These are phyloP conservation scores for Tinea pellionella DNA, from an alignment of 2,888 invertebrate species.

Conservation along the genomic window DNA sequence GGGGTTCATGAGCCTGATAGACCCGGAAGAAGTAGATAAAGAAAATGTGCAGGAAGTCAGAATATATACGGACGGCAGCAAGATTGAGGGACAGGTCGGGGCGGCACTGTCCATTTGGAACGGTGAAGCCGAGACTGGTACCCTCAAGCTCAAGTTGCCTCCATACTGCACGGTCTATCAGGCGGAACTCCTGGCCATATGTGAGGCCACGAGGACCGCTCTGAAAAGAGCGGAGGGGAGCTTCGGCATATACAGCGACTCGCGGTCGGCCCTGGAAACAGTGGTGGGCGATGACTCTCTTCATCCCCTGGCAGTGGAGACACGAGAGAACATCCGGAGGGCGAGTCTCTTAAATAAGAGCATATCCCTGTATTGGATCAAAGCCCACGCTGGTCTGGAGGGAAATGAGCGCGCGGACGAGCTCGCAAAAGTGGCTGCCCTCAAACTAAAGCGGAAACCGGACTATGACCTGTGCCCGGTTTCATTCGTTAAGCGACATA, in stretches of 20 bases:
- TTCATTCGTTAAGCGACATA: slow-evolving; percentile 6
- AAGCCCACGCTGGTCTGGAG: slow-evolving; percentile 13
- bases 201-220: not conserved
- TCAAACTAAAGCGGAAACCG: not conserved
- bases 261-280: slow-evolving; percentile 12
- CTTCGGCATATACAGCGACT: slow-evolving; percentile 13
- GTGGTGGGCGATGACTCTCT: not conserved
- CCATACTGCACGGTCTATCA: slow-evolving; percentile 14
- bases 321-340: not conserved
- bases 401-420: slow-evolving; percentile 17
- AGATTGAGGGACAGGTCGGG: slow-evolving; percentile 13
- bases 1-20: too few species aligned
- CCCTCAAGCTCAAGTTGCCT: not conserved
- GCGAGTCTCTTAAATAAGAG: not conserved
- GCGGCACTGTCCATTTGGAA: slow-evolving; percentile 8
- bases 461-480: slow-evolving; percentile 14
- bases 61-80: slow-evolving; percentile 13
- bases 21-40: too few species aligned
- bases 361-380: slow-evolving; percentile 14
- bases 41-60: not conserved
- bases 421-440: slow-evolving; percentile 16
- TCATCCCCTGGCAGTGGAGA: slow-evolving; percentile 6
- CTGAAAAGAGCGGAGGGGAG: not conserved
- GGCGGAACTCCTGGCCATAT: slow-evolving; percentile 13
- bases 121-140: not conserved